phyloP scores from a whole-genome alignment of 2,113 vertebrate species.

The Pseudois nayaur region DNA sequence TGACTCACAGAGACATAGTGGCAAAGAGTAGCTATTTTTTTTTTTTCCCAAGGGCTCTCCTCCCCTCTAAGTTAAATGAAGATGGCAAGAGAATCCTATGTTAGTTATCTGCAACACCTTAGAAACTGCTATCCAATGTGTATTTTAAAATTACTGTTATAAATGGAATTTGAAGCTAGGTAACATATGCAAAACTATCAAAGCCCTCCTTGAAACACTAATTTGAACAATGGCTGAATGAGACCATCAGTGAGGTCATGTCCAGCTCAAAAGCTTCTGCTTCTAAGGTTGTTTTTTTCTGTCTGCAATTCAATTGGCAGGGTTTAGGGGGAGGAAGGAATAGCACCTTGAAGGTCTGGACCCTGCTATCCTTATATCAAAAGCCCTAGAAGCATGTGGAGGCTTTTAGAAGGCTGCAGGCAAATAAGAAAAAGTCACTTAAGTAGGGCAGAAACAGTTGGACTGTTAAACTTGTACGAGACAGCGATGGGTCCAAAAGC shows the following conservation, averaged over 20 bases:
- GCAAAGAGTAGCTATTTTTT: background rate
- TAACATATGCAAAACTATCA: background rate
- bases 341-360: background rate
- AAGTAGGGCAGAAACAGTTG: background rate
- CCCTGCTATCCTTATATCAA: background rate
- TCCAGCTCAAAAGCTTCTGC: background rate
- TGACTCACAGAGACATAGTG: background rate
- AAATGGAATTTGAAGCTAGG: background rate
- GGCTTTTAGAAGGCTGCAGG: background rate
- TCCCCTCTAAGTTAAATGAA: background rate
- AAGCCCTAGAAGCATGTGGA: background rate
- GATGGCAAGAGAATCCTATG: background rate
- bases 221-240: background rate
- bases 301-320: background rate
- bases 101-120: background rate
- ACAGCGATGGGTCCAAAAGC: background rate
- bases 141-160: background rate
- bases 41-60: background rate
- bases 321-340: background rate
- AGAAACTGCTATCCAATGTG: background rate
- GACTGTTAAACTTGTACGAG: background rate
- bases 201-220: background rate
- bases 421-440: background rate
- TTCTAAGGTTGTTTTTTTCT: background rate
- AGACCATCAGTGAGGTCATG: background rate